Evolutionary conservation across 2,888 invertebrate species (phyloP).

Genomic region (Macaria notata): DNA sequence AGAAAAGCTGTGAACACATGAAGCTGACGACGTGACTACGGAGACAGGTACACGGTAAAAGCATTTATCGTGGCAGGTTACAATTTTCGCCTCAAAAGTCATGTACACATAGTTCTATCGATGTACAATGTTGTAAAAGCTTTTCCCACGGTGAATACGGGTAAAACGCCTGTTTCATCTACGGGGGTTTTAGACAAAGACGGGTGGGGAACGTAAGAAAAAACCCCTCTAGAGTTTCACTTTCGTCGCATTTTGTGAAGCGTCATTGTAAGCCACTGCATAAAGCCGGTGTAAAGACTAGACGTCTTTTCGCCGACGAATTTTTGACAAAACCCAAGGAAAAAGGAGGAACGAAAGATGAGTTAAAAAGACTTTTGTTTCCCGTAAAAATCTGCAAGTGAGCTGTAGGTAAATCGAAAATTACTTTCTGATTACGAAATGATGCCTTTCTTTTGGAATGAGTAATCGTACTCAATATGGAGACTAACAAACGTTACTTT

Average conservation of each 20-base stretch:
- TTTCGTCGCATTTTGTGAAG: constrained; percentile 58
- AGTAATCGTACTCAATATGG: neutral
- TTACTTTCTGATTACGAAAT: neutral
- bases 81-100: too few species aligned
- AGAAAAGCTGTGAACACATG: too few species aligned
- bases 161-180: constrained; percentile 46
- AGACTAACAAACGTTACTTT: constrained; percentile 11
- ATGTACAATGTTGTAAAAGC: constrained; percentile 59
- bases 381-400: neutral
- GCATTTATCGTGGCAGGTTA: too few species aligned
- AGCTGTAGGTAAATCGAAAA: neutral
- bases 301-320: constrained; percentile 48
- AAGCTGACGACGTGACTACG: too few species aligned
- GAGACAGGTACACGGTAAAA: too few species aligned
- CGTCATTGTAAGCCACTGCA: constrained; percentile 49
- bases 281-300: constrained; percentile 41
- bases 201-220: constrained; percentile 43
- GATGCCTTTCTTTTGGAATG: constrained; percentile 2
- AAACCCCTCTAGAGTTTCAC: constrained; percentile 62
- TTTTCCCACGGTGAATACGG: constrained; percentile 56
- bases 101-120: constrained; percentile 31
- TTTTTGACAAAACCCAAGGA: constrained; percentile 40
- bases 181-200: constrained; percentile 52
- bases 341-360: constrained; percentile 1
- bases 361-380: neutral